phyloP scores from a whole-genome alignment of 1,140 invertebrate genomes.

The Ganaspis sp. region DNA sequence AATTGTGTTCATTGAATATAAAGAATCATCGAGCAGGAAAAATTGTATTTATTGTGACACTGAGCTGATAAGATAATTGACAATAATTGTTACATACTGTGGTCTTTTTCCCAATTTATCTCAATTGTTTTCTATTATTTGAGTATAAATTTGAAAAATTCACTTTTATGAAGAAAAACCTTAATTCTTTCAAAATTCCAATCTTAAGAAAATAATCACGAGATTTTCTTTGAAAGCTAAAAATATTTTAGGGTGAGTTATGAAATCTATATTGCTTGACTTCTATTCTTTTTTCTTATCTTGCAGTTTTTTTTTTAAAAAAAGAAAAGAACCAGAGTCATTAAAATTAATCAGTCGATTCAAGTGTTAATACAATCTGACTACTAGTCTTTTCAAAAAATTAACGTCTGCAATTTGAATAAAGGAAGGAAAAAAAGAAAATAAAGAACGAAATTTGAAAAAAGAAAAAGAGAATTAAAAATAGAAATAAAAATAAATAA shows the following conservation, averaged over 20 bases:
- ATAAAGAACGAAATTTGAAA: too few relatives aligned
- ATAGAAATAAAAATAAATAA: not conserved
- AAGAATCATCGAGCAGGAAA: not conserved
- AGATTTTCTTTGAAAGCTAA: not conserved
- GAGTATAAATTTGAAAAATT: not conserved
- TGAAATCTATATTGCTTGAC: not conserved
- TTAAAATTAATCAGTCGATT: not conserved
- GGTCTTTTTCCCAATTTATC: not conserved
- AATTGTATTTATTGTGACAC: slow-evolving; percentile 15
- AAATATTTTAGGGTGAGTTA: not conserved
- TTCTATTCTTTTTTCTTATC: not conserved
- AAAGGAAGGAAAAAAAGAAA: too few relatives aligned
- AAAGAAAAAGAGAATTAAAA: too few relatives aligned
- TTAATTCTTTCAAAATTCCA: not conserved
- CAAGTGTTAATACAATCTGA: not conserved
- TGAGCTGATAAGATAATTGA: slow-evolving; percentile 11
- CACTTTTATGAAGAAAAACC: not conserved
- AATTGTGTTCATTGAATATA: not conserved
- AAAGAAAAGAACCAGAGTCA: not conserved
- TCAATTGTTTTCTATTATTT: slow-evolving; percentile 31
- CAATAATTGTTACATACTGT: not conserved
- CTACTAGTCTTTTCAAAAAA: too few relatives aligned
- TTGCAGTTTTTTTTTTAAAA: not conserved
- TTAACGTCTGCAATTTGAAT: too few relatives aligned
- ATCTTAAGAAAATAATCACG: not conserved